Evolutionary conservation across 1,140 invertebrate genomes (phyloP), one percentile per base, ranked within the genome.

Genomic region (Drosophila tropicalis): DNA sequence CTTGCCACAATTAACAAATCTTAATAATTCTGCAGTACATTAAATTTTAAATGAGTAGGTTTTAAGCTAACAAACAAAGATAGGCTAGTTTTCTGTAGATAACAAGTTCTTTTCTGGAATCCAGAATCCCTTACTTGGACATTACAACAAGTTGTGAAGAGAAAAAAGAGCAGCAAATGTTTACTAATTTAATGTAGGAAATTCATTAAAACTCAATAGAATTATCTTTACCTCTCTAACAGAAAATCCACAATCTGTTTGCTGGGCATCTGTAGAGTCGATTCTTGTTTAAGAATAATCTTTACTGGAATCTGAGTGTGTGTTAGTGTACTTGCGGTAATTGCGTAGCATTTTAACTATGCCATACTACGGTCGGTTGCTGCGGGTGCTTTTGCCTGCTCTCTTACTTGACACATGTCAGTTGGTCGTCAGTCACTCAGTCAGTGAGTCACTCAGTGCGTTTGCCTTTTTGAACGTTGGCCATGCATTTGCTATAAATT

Each of bases 391-490:
- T 62, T 25, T 72, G 76, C 67, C 75, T 67, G 62, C 72, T 83
- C 66, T 84, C 66, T 84, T 86, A 86, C 83, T 86, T 86, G 83
- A 86, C 83, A 86, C 84, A 87, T 86, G 83, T 82, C 83, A 82
- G 72, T 71, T 19, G 19, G 36, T 39, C 44, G 17, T 51, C 76
- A 75, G 67, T 82, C 82, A 81, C 32, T 69, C 74, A 78, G 63
- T 54, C 63, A 56, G 41, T 47, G 17, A 51, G 17, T 51, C 17
- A 22, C 17, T 51, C 44, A 51, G 19, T 39, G 69, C 44, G 51
- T 72, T 78, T 72, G 78, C 62, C 78, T 70, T 72, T 70, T 70
- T 22, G 63, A 67, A 56, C 54, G 62, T 41, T n/a, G 56, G 41
- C 58, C 51, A 47, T 10, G 36, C 66, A 41, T 41, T 66, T 62